Percentiles rank a stretch among this genome's conserved stretches.
phyloP scores from a whole-genome alignment of 2,113 vertebrate species.

The Drymodes brunneopygia region DNA sequence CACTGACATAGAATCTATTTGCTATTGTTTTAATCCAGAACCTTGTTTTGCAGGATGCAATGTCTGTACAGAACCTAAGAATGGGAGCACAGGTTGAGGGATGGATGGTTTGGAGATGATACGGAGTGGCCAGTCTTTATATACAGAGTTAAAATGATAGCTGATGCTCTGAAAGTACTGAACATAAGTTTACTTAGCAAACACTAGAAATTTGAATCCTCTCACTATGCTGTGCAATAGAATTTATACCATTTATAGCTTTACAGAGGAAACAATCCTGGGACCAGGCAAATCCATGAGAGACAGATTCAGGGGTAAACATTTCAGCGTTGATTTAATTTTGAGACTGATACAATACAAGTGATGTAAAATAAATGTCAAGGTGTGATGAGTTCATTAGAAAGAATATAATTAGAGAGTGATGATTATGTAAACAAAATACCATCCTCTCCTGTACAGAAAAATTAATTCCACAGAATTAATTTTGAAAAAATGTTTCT shows the following conservation, averaged over 20 bases:
- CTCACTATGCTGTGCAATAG: not conserved
- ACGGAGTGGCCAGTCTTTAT: not conserved
- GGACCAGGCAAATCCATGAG: not conserved
- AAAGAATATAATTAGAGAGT: not conserved
- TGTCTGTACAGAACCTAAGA: not conserved
- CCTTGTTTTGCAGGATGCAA: not conserved
- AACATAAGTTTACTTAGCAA: not conserved
- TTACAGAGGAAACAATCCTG: not conserved
- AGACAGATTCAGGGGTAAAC: not conserved
- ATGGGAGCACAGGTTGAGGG: not conserved
- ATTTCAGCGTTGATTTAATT: not conserved
- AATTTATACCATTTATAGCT: not conserved
- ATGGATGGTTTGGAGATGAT: not conserved
- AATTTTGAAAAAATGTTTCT: not conserved
- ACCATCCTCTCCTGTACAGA: not conserved
- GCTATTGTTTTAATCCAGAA: not conserved
- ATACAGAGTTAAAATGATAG: not conserved
- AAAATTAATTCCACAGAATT: not conserved
- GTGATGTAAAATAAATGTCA: constrained; percentile 20
- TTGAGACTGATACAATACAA: not conserved
- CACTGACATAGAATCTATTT: not conserved
- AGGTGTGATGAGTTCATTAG: not conserved
- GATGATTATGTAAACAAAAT: not conserved
- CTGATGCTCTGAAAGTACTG: not conserved
- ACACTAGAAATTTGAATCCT: not conserved